Conservation (phyloP, 2,888 invertebrate genomes). For the Junonia oenone region DNA sequence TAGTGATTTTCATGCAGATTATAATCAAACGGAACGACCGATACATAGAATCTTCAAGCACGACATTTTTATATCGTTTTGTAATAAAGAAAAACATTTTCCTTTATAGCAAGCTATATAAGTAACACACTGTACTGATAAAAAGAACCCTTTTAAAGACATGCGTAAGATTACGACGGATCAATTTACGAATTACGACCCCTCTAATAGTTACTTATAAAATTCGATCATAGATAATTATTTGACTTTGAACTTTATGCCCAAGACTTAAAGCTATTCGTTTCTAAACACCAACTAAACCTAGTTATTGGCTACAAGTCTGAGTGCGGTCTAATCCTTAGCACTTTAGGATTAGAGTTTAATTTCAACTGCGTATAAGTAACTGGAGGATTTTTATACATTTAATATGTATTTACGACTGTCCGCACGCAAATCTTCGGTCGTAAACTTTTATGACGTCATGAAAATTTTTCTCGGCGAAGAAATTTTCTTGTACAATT, state of each 20-base stretch:
- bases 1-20: neutral
- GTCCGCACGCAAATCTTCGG: conserved; percentile 14
- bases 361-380: neutral
- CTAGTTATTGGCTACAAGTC: neutral
- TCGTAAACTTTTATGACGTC: conserved; percentile 37
- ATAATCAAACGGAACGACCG: neutral
- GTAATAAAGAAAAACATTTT: conserved; percentile 17
- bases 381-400: conserved; percentile 5
- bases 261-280: neutral
- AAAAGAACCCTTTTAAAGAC: conserved; percentile 10
- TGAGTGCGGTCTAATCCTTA: neutral
- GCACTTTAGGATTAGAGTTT: neutral
- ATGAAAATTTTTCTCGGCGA: conserved; percentile 12
- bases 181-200: conserved; percentile 15
- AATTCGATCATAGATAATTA: neutral
- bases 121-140: conserved; percentile 5
- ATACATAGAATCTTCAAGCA: neutral
- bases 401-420: conserved; percentile 12
- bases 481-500: neutral
- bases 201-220: conserved; percentile 9
- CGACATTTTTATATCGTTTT: conserved; percentile 3
- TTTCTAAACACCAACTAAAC: neutral
- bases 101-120: neutral
- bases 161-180: conserved; percentile 15
- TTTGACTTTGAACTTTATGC: conserved; percentile 4